These are phyloP conservation scores for Sebastes nivosus DNA, from an alignment of 2,797 vertebrate genomes.

Conservation along the genomic window DNA sequence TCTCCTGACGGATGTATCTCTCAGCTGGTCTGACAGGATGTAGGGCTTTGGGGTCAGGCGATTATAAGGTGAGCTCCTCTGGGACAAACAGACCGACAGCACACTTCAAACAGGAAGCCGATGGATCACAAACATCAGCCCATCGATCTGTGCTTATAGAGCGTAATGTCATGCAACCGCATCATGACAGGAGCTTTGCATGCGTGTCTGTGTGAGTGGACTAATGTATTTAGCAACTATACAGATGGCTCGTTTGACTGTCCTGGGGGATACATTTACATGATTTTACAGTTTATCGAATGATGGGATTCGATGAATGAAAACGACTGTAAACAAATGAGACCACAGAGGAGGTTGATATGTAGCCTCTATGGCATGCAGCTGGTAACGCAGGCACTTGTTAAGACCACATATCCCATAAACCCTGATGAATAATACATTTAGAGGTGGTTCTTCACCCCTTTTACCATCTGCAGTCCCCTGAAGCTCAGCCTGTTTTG, in stretches of 20 bases:
- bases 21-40: constrained; percentile 9
- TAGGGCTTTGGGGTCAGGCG: constrained; percentile 14
- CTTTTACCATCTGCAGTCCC: not conserved
- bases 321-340: not conserved
- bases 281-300: not conserved
- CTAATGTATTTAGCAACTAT: not conserved
- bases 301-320: not conserved
- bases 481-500: not conserved
- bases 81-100: constrained; percentile 25
- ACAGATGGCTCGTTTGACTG: not conserved
- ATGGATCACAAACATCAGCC: constrained; percentile 52
- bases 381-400: not conserved
- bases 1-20: constrained; percentile 14
- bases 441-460: not conserved
- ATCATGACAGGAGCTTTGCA: not conserved
- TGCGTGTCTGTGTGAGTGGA: not conserved
- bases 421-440: not conserved
- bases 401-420: not conserved
- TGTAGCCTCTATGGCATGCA: not conserved
- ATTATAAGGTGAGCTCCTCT: constrained; percentile 45
- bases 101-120: constrained; percentile 54
- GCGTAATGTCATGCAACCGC: constrained; percentile 18
- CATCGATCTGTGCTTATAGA: constrained; percentile 37
- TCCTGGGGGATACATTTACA: not conserved
- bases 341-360: not conserved